Conservation (phyloP, 2,888 invertebrate species). For the Platypus cylindrus region DNA sequence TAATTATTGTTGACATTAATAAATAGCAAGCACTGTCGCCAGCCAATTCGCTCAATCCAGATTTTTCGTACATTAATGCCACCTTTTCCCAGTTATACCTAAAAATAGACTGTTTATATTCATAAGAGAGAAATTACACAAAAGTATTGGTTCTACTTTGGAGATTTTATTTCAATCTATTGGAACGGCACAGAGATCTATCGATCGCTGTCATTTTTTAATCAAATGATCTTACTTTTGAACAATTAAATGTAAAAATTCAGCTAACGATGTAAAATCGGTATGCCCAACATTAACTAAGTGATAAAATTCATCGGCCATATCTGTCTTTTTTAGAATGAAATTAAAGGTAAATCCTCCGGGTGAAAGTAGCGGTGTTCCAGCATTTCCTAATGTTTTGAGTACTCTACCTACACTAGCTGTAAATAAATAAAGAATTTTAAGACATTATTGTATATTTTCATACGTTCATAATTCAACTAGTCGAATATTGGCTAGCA, state of each 20-base stretch:
- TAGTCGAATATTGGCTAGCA: no score
- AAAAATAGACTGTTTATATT: slow-evolving; percentile 18
- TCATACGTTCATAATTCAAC: no score
- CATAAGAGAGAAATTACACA: not conserved
- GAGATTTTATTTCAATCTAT: not conserved
- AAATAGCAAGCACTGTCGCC: slow-evolving; percentile 66
- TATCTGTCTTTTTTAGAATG: slow-evolving; percentile 52
- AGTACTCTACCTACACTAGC: slow-evolving; percentile 69
- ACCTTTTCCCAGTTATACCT: slow-evolving; percentile 64
- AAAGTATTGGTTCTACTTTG: not conserved
- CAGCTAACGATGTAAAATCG: slow-evolving; percentile 59
- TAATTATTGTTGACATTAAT: slow-evolving; percentile 60
- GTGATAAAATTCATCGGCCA: slow-evolving; percentile 67
- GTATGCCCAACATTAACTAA: slow-evolving; percentile 59
- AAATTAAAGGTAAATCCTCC: slow-evolving; percentile 75
- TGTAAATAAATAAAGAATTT: slow-evolving; percentile 33
- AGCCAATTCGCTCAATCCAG: slow-evolving; percentile 51
- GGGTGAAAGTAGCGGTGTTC: slow-evolving; percentile 64
- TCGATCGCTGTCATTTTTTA: no score
- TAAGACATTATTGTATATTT: no score
- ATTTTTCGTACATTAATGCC: slow-evolving; percentile 62
- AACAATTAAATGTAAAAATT: slow-evolving; percentile 58
- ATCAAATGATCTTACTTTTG: slow-evolving; percentile 46
- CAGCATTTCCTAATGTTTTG: slow-evolving; percentile 61
- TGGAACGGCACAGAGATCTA: no score